Percentiles rank a stretch among this genome's conserved stretches.
phyloP scores from a whole-genome alignment of 2,797 vertebrate genomes.

The Semotilus atromaculatus region DNA sequence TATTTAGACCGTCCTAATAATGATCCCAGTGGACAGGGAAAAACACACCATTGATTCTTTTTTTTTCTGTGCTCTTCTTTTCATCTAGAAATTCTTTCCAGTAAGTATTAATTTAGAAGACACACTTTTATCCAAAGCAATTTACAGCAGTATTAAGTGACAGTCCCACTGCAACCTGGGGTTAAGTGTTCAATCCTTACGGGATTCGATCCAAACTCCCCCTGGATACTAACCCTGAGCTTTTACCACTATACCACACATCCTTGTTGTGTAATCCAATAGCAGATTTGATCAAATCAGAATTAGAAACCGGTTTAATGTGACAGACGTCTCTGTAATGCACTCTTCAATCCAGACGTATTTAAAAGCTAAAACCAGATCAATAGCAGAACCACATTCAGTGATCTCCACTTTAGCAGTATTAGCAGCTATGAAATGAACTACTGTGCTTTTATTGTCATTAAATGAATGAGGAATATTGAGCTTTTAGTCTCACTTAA shows the following conservation, averaged over 20 bases:
- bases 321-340: conserved; percentile 44
- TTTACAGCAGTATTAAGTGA: background rate
- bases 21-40: background rate
- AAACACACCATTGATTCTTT: conserved; percentile 47
- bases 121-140: background rate
- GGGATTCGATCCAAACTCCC: background rate
- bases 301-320: conserved; percentile 51
- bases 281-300: conserved; percentile 33
- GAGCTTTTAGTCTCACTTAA: conserved; percentile 12
- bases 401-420: conserved; percentile 2
- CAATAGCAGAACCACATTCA: conserved; percentile 27
- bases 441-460: background rate
- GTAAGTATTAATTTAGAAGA: background rate
- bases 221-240: conserved; percentile 10
- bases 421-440: background rate
- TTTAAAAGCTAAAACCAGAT: conserved; percentile 51
- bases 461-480: background rate
- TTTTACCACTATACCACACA: background rate
- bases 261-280: conserved; percentile 20
- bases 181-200: background rate
- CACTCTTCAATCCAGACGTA: conserved; percentile 30
- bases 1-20: background rate
- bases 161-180: conserved; percentile 11
- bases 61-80: conserved; percentile 17
- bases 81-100: conserved; percentile 46